phyloP scores from a whole-genome alignment of 2,797 vertebrate species.

The Sarcophilus harrisii region DNA sequence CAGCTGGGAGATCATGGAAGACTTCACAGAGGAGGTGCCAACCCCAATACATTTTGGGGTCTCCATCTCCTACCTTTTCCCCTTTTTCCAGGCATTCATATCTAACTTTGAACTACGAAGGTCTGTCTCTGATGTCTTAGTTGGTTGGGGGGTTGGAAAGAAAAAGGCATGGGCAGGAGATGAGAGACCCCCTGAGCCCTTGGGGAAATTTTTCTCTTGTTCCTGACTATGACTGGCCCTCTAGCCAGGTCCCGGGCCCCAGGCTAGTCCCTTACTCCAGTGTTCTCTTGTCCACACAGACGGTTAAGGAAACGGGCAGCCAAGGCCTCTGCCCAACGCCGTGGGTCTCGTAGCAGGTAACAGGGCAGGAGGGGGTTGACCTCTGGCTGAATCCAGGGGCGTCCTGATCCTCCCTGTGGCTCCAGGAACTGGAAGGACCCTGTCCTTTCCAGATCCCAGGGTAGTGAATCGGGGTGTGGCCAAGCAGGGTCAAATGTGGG shows the following conservation, averaged over 20 bases:
- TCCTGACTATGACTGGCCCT: constrained; percentile 25
- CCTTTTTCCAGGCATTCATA: not conserved
- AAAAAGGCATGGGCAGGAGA: not conserved
- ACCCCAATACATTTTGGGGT: not conserved
- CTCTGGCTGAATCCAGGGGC: constrained; percentile 61
- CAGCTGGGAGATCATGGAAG: not conserved
- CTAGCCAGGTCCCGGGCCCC: constrained; percentile 16
- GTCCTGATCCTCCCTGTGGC: constrained; percentile 64
- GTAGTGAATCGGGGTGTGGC: not conserved
- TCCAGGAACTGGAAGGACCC: constrained; percentile 79
- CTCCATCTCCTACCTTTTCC: not conserved
- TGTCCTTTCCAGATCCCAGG: constrained; percentile 74
- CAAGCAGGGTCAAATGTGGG: constrained; percentile 27
- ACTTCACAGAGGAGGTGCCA: not conserved
- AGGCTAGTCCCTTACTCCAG: constrained; percentile 34
- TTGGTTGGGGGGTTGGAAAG: not conserved
- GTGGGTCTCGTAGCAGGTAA: constrained; percentile 90
- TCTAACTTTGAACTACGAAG: not conserved
- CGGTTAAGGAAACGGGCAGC: constrained; percentile 87
- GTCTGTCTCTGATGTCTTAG: not conserved
- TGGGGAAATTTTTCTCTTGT: constrained; percentile 3
- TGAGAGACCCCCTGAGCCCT: not conserved
- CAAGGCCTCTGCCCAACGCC: constrained; percentile 82
- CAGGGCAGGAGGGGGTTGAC: constrained; percentile 57
- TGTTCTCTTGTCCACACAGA: constrained; percentile 88